Percentiles rank a stretch among this genome's conserved stretches.
Conservation (phyloP, 1,140 invertebrate species). For the Trichogramma pretiosum region DNA sequence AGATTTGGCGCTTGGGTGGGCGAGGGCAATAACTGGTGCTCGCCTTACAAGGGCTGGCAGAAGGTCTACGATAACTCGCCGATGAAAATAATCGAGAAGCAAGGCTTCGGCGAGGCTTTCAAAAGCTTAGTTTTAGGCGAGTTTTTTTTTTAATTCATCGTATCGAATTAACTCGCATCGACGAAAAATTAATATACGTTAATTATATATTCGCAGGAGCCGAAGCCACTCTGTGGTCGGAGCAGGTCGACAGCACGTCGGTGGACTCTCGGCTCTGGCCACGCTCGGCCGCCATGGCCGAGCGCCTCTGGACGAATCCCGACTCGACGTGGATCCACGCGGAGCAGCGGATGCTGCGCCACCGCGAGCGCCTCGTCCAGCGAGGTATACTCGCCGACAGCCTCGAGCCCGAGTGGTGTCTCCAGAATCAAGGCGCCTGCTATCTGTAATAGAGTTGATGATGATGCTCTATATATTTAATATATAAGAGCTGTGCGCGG, state of each 20-base stretch:
- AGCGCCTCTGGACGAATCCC: slow-evolving; percentile 70
- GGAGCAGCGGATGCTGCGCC: slow-evolving; percentile 57
- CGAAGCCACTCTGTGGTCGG: slow-evolving; percentile 73
- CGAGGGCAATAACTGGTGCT: slow-evolving; percentile 72
- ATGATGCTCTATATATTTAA: background rate
- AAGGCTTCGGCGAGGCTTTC: slow-evolving; percentile 40
- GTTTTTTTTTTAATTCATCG: slow-evolving; percentile 1
- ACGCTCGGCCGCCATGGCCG: slow-evolving; percentile 67
- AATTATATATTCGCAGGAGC: slow-evolving; percentile 51
- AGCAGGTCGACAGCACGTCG: slow-evolving; percentile 60
- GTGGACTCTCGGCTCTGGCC: slow-evolving; percentile 69
- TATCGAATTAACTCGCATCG: background rate
- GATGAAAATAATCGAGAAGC: slow-evolving; percentile 40
- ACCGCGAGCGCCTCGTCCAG: slow-evolving; percentile 60
- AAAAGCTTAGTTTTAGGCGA: slow-evolving; percentile 49
- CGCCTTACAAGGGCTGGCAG: slow-evolving; percentile 83
- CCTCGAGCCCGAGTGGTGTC: slow-evolving; percentile 72
- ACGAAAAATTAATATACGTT: background rate
- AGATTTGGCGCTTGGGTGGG: slow-evolving; percentile 52
- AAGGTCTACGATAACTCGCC: slow-evolving; percentile 72
- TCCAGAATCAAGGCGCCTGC: slow-evolving; percentile 67
- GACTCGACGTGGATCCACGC: slow-evolving; percentile 51
- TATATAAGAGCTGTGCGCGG: background rate
- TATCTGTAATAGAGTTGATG: slow-evolving; percentile 18
- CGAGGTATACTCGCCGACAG: slow-evolving; percentile 61